These are phyloP conservation scores for Esox lucius DNA, from an alignment of 2,797 vertebrate genomes.

Conservation along the genomic window DNA sequence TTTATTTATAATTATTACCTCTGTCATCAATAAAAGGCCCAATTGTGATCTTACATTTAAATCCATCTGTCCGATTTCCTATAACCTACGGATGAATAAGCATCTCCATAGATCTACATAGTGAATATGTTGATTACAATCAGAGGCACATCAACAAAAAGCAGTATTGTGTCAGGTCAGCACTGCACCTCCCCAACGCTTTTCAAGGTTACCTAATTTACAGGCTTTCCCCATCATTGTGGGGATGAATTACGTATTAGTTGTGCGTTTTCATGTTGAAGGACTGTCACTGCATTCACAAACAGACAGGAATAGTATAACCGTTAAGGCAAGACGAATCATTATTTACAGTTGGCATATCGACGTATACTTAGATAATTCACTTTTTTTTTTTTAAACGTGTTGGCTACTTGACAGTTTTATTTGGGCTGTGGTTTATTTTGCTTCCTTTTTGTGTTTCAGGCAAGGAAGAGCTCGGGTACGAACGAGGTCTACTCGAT, in stretches of 20 bases:
- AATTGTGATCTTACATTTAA: constrained; percentile 33
- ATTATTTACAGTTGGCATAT: background rate
- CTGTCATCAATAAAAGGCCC: constrained; percentile 41
- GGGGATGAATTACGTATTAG: constrained; percentile 76
- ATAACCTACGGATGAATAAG: constrained; percentile 9
- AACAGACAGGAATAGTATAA: background rate
- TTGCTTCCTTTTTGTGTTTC: constrained; percentile 59
- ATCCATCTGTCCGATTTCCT: constrained; percentile 34
- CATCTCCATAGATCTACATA: constrained; percentile 22
- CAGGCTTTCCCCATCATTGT: constrained; percentile 73
- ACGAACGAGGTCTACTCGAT: constrained; percentile 72
- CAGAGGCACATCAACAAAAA: constrained; percentile 35
- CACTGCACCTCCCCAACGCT: constrained; percentile 50
- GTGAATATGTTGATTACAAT: constrained; percentile 35
- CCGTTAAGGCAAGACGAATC: background rate
- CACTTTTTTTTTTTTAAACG: background rate
- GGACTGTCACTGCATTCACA: constrained; percentile 41
- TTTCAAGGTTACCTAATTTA: constrained; percentile 82
- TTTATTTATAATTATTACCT: constrained; percentile 49
- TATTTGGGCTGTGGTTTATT: constrained; percentile 2
- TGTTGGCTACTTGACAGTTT: background rate
- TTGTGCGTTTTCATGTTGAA: constrained; percentile 61
- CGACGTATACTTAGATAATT: background rate
- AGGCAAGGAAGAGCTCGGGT: constrained; percentile 42
- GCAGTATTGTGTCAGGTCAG: constrained; percentile 49